Conservation (phyloP, 2,888 invertebrate species). For the Diarsia dahlii region DNA sequence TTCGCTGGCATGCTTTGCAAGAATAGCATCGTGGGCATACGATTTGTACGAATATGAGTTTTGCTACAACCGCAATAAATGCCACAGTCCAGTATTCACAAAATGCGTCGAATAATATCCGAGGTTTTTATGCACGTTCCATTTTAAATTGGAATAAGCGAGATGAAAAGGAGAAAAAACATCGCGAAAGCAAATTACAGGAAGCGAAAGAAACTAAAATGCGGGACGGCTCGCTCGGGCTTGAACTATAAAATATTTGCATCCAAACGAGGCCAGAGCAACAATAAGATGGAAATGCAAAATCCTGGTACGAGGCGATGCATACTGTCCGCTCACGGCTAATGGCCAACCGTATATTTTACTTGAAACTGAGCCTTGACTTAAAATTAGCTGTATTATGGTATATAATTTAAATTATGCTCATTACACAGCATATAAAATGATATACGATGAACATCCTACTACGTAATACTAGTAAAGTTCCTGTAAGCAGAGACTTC, state of each 20-base stretch:
- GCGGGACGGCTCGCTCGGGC: conserved; percentile 78
- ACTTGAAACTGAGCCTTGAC: conserved; percentile 58
- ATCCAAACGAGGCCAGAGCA: conserved; percentile 84
- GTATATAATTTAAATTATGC: conserved; percentile 60
- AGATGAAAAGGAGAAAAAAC: conserved; percentile 79
- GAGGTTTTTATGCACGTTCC: conserved; percentile 77
- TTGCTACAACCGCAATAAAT: conserved; percentile 59
- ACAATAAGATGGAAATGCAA: conserved; percentile 88
- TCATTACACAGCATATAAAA: conserved; percentile 53
- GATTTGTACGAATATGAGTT: conserved; percentile 57
- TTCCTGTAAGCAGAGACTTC: conserved; percentile 49
- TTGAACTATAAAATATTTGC: conserved; percentile 88
- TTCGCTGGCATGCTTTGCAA: conserved; percentile 58
- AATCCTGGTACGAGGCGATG: conserved; percentile 78
- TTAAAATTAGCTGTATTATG: conserved; percentile 68
- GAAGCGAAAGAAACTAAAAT: conserved; percentile 84
- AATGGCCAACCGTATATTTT: conserved; percentile 74
- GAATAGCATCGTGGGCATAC: conserved; percentile 51
- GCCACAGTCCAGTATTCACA: conserved; percentile 45
- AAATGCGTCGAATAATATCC: conserved; percentile 70
- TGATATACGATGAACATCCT: conserved; percentile 46
- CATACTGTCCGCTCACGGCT: conserved; percentile 75
- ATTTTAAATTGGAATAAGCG: conserved; percentile 83
- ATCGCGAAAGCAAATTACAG: conserved; percentile 83
- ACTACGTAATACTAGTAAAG: conserved; percentile 38